Conservation (phyloP, 2,888 invertebrate species). For the Esperia sulphurella region DNA sequence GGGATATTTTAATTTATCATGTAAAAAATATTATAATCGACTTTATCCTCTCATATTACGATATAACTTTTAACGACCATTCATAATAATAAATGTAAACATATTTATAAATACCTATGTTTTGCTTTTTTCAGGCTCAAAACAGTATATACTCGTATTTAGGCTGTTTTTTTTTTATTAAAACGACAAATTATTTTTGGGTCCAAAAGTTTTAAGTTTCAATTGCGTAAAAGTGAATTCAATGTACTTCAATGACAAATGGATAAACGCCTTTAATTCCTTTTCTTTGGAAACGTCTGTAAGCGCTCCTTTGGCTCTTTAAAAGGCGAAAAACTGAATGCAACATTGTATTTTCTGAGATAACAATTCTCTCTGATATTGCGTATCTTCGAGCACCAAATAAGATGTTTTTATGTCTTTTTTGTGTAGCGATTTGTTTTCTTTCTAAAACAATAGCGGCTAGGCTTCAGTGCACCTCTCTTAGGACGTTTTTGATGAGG, state of each 20-base stretch:
- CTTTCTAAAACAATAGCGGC: background rate
- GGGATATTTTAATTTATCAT: background rate
- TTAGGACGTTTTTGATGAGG: too few relatives aligned
- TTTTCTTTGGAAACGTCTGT: conserved; percentile 4
- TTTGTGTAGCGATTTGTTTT: background rate
- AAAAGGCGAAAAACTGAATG: conserved; percentile 11
- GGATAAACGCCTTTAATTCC: background rate
- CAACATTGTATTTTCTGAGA: conserved; percentile 14
- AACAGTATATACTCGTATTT: too few relatives aligned
- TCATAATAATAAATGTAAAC: background rate
- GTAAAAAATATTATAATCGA: background rate
- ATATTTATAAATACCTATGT: background rate
- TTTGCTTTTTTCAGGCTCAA: background rate
- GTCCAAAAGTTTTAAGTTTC: background rate
- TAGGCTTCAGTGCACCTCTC: too few relatives aligned
- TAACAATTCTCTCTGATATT: conserved; percentile 1
- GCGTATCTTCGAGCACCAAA: background rate
- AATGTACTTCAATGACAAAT: conserved; percentile 14
- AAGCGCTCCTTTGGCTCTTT: conserved; percentile 3
- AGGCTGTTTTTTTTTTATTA: background rate
- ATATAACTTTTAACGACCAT: background rate
- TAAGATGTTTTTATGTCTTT: background rate
- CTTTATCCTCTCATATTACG: background rate
- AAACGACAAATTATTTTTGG: background rate
- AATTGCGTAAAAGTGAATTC: background rate